Percentiles rank a stretch among this genome's conserved stretches.
These are phyloP conservation scores for Acrocephalus arundinaceus DNA, from an alignment of 2,113 vertebrate species.

Conservation along the genomic window DNA sequence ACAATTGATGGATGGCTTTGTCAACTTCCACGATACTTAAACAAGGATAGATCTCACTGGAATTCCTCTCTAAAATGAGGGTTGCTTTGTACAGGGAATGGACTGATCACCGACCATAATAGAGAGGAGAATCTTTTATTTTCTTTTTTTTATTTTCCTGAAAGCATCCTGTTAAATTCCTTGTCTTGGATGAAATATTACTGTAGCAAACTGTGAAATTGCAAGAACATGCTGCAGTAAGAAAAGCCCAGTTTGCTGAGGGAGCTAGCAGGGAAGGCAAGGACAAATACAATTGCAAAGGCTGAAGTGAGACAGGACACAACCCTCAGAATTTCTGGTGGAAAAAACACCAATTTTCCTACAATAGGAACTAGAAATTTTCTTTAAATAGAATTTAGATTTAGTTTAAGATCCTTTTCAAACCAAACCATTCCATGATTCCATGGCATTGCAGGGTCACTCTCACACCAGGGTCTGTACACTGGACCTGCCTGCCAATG, in stretches of 20 bases:
- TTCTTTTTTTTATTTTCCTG: not conserved
- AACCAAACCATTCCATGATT: not conserved
- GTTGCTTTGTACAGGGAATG: not conserved
- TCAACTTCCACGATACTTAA: not conserved
- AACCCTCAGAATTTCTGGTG: not conserved
- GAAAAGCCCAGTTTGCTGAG: not conserved
- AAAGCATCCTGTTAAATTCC: not conserved
- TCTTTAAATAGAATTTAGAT: not conserved
- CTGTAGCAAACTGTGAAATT: not conserved
- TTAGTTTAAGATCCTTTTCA: not conserved
- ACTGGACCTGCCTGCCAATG: not conserved
- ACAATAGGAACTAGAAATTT: not conserved
- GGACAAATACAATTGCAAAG: not conserved
- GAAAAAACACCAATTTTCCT: not conserved
- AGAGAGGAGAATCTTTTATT: not conserved
- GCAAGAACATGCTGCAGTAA: not conserved
- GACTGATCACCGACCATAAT: not conserved
- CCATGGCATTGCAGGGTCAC: not conserved
- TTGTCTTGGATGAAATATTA: not conserved
- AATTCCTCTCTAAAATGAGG: not conserved
- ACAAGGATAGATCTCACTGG: not conserved
- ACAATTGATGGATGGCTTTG: not conserved
- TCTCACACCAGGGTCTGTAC: not conserved
- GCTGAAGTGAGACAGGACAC: not conserved
- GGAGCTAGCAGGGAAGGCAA: not conserved